These are phyloP conservation scores for Sinella curviseta DNA, from an alignment of 1,140 invertebrate genomes.

Conservation along the genomic window DNA sequence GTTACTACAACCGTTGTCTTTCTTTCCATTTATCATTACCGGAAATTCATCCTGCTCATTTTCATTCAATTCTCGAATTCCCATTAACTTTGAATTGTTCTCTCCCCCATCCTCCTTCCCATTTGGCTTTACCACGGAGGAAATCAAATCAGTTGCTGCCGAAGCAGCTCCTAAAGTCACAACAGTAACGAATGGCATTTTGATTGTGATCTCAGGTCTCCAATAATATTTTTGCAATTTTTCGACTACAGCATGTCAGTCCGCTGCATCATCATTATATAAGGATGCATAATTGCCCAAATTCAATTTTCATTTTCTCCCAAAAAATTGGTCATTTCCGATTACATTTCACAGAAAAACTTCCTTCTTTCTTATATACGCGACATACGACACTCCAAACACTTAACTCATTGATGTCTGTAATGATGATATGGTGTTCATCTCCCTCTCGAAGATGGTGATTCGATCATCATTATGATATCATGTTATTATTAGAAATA, in stretches of 20 bases:
- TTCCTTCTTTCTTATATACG: too few species aligned
- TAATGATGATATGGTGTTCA: too few species aligned
- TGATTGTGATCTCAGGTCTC: neutral
- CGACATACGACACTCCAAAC: too few species aligned
- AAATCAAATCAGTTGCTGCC: conserved; percentile 44
- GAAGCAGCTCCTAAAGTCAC: conserved; percentile 46
- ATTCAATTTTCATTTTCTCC: too few species aligned
- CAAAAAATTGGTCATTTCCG: too few species aligned
- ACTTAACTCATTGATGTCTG: too few species aligned
- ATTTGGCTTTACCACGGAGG: conserved; percentile 31
- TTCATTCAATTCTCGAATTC: conserved; percentile 43
- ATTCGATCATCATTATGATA: too few species aligned
- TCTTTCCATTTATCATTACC: neutral
- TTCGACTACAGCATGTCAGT: neutral
- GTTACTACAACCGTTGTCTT: neutral
- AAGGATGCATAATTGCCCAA: too few species aligned
- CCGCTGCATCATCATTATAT: too few species aligned
- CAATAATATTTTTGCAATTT: neutral
- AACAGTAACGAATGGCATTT: conserved; percentile 49
- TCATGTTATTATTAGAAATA: too few species aligned
- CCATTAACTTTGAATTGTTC: conserved; percentile 27
- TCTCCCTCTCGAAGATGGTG: too few species aligned
- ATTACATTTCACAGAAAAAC: too few species aligned
- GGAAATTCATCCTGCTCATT: conserved; percentile 29
- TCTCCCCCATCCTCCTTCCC: neutral